Conservation (phyloP, 2,113 vertebrate genomes). For the Cyanoramphus novaezelandiae region DNA sequence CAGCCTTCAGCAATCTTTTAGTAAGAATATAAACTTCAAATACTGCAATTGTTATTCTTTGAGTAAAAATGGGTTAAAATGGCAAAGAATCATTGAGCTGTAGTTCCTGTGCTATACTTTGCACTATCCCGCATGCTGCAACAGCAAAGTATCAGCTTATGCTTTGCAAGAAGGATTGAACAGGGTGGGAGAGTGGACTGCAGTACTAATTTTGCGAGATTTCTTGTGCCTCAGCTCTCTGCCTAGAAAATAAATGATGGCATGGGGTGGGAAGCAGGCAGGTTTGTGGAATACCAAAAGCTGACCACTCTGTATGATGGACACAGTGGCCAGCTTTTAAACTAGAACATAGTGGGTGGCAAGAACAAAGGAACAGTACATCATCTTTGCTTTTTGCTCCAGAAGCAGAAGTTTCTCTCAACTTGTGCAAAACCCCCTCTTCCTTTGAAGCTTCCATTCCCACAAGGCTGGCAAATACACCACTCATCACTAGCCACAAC, state of each 20-base stretch:
- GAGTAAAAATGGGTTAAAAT: background rate
- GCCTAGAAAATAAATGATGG: background rate
- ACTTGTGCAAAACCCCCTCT: background rate
- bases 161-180: background rate
- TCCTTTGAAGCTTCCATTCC: background rate
- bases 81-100: background rate
- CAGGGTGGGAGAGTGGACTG: background rate
- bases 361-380: background rate
- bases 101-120: background rate
- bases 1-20: background rate
- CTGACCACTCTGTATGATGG: background rate
- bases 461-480: background rate
- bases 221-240: background rate
- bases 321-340: background rate
- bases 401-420: background rate
- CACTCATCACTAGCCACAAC: background rate
- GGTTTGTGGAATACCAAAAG: fast-evolving
- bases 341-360: background rate
- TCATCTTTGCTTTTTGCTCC: background rate
- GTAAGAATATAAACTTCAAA: background rate
- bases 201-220: background rate
- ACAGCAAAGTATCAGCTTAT: background rate
- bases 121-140: background rate
- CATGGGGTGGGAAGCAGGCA: background rate
- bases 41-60: background rate